phyloP scores from a whole-genome alignment of 1,140 invertebrate species.

The Zaprionus gabonicus region DNA sequence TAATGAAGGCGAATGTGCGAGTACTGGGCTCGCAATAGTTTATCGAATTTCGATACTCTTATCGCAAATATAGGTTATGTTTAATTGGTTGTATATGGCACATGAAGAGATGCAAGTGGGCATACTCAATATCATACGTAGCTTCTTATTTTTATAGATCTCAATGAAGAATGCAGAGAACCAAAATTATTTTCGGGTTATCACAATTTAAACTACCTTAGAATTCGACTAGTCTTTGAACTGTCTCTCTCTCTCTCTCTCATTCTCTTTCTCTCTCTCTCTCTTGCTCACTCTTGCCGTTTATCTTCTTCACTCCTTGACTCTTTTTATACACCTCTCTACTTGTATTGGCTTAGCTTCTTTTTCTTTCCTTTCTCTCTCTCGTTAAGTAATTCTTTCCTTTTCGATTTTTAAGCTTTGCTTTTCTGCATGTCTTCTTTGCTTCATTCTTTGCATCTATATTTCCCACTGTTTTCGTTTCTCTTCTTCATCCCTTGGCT shows the following conservation, averaged over 20 bases:
- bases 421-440: background rate
- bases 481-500: background rate
- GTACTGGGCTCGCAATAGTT: background rate
- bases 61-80: background rate
- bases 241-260: background rate
- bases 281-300: too few species aligned
- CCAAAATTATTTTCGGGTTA: too few species aligned
- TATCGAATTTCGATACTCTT: background rate
- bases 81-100: background rate
- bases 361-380: background rate
- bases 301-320: background rate
- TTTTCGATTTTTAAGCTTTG: background rate
- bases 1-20: background rate
- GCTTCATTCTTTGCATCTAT: background rate
- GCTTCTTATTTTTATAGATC: too few species aligned
- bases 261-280: too few species aligned
- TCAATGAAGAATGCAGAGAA: too few species aligned
- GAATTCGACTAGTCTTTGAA: background rate
- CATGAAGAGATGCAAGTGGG: too few species aligned
- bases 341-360: constrained; percentile 11
- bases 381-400: background rate
- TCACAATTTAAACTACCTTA: too few species aligned
- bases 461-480: background rate
- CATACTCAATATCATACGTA: too few species aligned
- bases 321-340: background rate